Evolutionary conservation across 2,113 vertebrate genomes (phyloP).

Genomic region (Isichthys henryi): DNA sequence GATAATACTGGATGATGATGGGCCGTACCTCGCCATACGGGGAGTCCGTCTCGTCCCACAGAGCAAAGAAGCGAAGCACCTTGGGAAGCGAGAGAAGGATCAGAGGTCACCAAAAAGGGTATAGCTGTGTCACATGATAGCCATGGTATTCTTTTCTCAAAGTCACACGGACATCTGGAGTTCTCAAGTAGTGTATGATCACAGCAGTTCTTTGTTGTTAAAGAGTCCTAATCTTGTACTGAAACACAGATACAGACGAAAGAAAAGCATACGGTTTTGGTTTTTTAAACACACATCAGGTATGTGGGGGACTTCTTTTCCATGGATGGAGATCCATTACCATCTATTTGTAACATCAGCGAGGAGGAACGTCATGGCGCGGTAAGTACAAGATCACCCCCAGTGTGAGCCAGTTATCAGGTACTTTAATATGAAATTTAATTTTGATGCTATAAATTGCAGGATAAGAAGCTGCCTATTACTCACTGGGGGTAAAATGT

Average conservation of each 20-base stretch:
- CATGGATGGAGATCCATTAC: neutral
- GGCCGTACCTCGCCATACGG: constrained; percentile 59
- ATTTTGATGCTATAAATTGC: neutral
- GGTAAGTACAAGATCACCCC: neutral
- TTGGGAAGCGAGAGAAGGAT: constrained; percentile 32
- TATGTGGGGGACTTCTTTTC: neutral
- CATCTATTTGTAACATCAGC: neutral
- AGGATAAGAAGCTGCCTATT: neutral
- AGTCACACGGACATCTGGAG: neutral
- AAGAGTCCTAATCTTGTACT: neutral
- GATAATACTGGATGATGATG: constrained; percentile 77
- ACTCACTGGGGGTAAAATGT: neutral
- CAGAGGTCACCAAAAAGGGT: constrained; percentile 6
- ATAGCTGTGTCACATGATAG: neutral
- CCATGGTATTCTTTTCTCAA: neutral
- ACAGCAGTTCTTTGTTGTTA: neutral
- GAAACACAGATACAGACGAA: neutral
- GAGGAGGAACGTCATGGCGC: neutral
- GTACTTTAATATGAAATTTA: neutral
- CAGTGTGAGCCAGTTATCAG: neutral
- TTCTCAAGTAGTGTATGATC: neutral
- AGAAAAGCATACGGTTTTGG: neutral
- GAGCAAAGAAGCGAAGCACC: constrained; percentile 84
- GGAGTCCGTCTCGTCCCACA: constrained; percentile 68
- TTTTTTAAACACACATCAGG: neutral